These are phyloP conservation scores for Schizotus pectinicornis DNA, from an alignment of 2,888 invertebrate species.

Conservation along the genomic window DNA sequence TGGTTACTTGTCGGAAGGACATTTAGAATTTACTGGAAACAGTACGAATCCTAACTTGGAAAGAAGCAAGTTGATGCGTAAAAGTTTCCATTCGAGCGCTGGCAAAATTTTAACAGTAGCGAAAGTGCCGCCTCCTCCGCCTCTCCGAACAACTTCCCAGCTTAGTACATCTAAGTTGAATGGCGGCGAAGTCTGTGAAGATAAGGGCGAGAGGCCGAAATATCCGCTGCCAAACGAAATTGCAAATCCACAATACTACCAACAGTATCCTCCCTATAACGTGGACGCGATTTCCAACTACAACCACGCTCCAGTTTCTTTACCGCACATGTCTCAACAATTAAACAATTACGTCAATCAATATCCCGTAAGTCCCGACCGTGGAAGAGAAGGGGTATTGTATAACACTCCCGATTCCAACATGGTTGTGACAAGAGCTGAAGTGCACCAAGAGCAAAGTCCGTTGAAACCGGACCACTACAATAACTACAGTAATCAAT, in stretches of 20 bases:
- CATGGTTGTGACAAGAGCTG: conserved; percentile 79
- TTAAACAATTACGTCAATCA: conserved; percentile 2
- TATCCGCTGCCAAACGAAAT: conserved; percentile 57
- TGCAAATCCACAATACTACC: conserved; percentile 48
- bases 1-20: conserved; percentile 87
- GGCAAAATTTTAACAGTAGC: conserved; percentile 82
- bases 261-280: conserved; percentile 56
- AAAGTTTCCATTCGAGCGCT: conserved; percentile 85
- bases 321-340: conserved; percentile 40
- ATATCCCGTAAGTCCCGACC: not conserved
- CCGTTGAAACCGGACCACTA: conserved; percentile 62
- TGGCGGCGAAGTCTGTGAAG: conserved; percentile 61
- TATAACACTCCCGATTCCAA: conserved; percentile 35
- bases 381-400: not conserved
- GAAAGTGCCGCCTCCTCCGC: conserved; percentile 86
- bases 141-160: conserved; percentile 85
- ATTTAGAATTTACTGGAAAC: conserved; percentile 74
- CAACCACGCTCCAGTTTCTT: conserved; percentile 40
- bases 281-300: conserved; percentile 20
- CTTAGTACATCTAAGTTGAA: conserved; percentile 73
- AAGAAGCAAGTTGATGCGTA: conserved; percentile 85
- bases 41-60: conserved; percentile 83
- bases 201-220: conserved; percentile 59
- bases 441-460: conserved; percentile 84
- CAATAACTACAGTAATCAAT: too few relatives aligned